Base-by-base conservation (phyloP, 1,140 invertebrate genomes). In the Cydia amplana region DNA sequence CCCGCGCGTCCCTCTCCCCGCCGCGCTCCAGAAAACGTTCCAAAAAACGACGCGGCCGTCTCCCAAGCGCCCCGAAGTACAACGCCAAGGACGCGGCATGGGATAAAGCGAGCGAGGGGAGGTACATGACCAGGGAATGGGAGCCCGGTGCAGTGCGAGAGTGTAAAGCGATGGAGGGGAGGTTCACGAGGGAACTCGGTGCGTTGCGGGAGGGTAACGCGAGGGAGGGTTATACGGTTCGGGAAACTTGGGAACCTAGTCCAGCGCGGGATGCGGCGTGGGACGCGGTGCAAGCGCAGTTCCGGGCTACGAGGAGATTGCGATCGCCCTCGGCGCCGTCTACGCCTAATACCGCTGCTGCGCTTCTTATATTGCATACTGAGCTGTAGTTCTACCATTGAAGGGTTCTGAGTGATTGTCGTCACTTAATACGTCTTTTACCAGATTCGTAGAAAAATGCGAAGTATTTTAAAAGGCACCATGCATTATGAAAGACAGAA, bases 251-350 rank as follows among this genome's bases (percentile, higher is more conserved):
- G 32, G 43, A 20, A 12, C 43, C 43, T 23, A 28, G 20, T 32
- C 3, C 55, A 23, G 74, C 75, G 70, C 82, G 85, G 49, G 83
- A 84, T 72, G 82, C 83, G 64, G 84, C 80, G 63, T 88, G 87
- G 87, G 83, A 82, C 79, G 87, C 85, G n/a, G 87, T 86, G 82
- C 85, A 85, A 72, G 85, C 87, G 80, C 87, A 87, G 84, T 77
- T 90, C 75, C 75, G 76, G 46, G 80, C 81, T 16, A 60, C 78
- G 46, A 80, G 78, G 16, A 36, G 60, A 20, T 49, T 65, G 60
- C 77, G 49, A 23, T 12, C 73, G 49, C 74, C 76, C 65, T 43
- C 67, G 73, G 77, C 76, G 67, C 77, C 75, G 51, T 78, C 74
- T 36, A 32, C 82, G 76, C 78, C 78, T 12, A n/a, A 77, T 63